Evolutionary conservation across 2,797 vertebrate genomes (phyloP), one percentile per base, ranked within the genome.

Genomic region (Clarias platycephalus): DNA sequence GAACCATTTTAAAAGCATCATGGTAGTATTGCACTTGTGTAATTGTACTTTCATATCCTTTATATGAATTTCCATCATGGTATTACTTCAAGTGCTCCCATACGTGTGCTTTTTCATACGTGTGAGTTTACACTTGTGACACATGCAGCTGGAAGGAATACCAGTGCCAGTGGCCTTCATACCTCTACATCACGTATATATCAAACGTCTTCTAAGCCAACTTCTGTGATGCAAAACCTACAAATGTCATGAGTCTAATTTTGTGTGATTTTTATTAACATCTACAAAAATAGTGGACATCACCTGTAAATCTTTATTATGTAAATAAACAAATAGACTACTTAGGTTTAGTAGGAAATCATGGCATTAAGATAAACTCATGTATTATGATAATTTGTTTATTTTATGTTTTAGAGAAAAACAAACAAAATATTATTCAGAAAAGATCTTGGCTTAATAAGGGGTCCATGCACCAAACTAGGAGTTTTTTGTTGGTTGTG

Each of bases 81-180:
- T 58, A 37, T 78, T 83, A 55, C 31, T 66, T 86, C 86, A 86
- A 82, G 75, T 71, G 70, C 63, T 83, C 44, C 71, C 79, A 76
- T 71, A 62, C 40, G 24, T 84, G 64, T 86, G 67, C 58, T 85
- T 84, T 79, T 66, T 83, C 68, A 84, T 28, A 82, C 82, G 62
- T 72, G 70, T 74, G 40, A 64, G 74, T 71, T 67, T 86, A 71
- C 71, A 58, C 84, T 84, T 66, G 81, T 70, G 78, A 79, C 83
- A 86, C 67, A 75, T 57, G n/a, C 26, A 31, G 83, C 75, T 76
- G 80, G 63, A 84, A 80, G 82, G 67, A 57, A 84, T 84, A 82
- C 82, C 55, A 74, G 74, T 86, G 85, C 67, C 67, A 86, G 84
- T 88, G 89, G 90, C 89, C 89, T 91, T 89, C 84, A 89, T 77